phyloP scores from a whole-genome alignment of 2,113 vertebrate genomes.

The Leptobrachium ailaonicum region DNA sequence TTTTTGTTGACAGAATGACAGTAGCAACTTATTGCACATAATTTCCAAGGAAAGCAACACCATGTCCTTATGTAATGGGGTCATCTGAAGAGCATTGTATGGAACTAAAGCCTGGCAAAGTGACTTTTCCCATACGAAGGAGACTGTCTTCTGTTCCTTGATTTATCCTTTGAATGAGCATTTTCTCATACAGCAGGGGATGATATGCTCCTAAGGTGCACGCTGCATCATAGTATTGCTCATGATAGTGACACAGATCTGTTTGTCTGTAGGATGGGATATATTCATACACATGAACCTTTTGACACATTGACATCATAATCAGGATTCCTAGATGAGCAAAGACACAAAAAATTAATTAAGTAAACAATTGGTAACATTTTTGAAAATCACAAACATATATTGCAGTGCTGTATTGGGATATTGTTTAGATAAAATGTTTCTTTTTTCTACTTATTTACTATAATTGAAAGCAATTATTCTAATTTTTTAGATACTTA shows the following conservation, averaged over 20 bases:
- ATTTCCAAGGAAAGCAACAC: slow-evolving; percentile 51
- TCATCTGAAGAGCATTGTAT: slow-evolving; percentile 69
- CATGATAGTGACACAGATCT: slow-evolving; percentile 95
- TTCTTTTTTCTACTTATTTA: no score
- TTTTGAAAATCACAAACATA: no score
- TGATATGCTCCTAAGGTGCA: slow-evolving; percentile 97
- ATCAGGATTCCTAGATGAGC: slow-evolving; percentile 83
- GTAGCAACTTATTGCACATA: slow-evolving; percentile 77
- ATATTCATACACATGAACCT: slow-evolving; percentile 94
- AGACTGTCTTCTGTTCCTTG: slow-evolving; percentile 79
- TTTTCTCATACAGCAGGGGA: slow-evolving; percentile 92
- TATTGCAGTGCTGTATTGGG: no score
- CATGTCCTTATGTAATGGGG: slow-evolving; percentile 54
- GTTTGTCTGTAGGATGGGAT: slow-evolving; percentile 92
- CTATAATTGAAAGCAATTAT: no score
- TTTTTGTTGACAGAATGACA: slow-evolving; percentile 64
- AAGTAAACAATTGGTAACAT: neutral
- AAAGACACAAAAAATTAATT: slow-evolving; percentile 22
- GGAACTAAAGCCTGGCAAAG: slow-evolving; percentile 85
- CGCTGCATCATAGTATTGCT: slow-evolving; percentile 88
- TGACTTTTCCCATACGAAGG: slow-evolving; percentile 82
- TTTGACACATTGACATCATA: slow-evolving; percentile 93
- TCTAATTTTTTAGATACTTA: no score
- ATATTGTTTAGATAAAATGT: no score
- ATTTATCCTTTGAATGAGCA: slow-evolving; percentile 89